These are phyloP conservation scores for Sinhomidia bicolor DNA, from an alignment of 2,888 invertebrate species.

Conservation along the genomic window DNA sequence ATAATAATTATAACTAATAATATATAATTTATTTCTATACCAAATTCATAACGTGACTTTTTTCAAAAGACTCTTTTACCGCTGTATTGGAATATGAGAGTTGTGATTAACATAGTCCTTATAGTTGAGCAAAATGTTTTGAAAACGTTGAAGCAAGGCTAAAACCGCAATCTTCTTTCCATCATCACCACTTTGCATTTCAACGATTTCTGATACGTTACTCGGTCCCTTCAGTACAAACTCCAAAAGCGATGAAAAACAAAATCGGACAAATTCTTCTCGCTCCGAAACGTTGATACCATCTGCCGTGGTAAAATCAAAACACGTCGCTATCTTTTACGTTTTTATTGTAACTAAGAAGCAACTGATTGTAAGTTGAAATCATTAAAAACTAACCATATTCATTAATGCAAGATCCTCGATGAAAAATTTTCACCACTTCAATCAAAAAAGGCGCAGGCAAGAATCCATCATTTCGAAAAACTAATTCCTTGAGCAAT, in stretches of 20 bases:
- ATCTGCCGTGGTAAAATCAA: constrained; percentile 83
- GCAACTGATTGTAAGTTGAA: constrained; percentile 16
- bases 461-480: constrained; percentile 89
- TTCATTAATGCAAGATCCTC: constrained; percentile 80
- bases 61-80: constrained; percentile 83
- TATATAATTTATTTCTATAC: neutral
- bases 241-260: constrained; percentile 97
- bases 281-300: constrained; percentile 89
- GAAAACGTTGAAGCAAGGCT: constrained; percentile 94
- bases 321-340: no score
- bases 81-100: constrained; percentile 92
- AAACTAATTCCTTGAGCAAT: constrained; percentile 89
- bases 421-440: constrained; percentile 85
- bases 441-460: constrained; percentile 91
- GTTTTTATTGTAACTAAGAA: no score
- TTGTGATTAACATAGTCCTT: constrained; percentile 91
- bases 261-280: constrained; percentile 97
- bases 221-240: constrained; percentile 93
- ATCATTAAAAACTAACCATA: constrained; percentile 72
- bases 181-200: constrained; percentile 82
- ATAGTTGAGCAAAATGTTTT: constrained; percentile 94
- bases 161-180: constrained; percentile 90
- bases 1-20: neutral
- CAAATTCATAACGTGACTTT: neutral
- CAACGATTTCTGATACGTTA: constrained; percentile 82